A percentile compares a stretch with the other conserved stretches of the same genome.
Conservation (phyloP, 1,140 invertebrate species). For the Euschistus heros region DNA sequence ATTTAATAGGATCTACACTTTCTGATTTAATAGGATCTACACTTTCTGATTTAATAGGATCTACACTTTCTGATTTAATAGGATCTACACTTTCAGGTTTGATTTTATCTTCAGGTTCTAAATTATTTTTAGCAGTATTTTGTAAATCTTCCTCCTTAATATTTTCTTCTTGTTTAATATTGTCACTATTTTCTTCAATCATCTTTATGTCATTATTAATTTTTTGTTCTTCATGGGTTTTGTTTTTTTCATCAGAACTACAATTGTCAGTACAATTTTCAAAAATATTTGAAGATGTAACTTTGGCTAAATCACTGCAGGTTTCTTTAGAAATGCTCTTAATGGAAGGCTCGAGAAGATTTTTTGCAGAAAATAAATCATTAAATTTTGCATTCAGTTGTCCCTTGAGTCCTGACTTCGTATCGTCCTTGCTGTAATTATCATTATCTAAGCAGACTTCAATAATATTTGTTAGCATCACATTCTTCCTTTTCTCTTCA, state of each 20-base stretch:
- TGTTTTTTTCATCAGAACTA: neutral
- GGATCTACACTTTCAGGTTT: neutral
- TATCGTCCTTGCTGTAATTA: neutral
- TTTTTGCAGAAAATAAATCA: constrained; percentile 19
- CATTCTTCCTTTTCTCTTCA: constrained; percentile 3
- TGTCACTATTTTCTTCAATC: constrained; percentile 10
- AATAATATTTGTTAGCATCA: constrained; percentile 18
- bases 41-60: neutral
- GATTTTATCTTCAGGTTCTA: constrained; percentile 26
- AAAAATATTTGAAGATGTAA: neutral
- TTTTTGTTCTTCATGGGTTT: neutral
- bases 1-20: neutral
- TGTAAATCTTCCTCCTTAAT: constrained; percentile 33
- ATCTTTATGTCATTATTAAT: constrained; percentile 4
- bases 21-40: neutral
- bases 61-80: neutral
- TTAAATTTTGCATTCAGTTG: constrained; percentile 6
- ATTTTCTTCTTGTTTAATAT: constrained; percentile 30
- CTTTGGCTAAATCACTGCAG: neutral
- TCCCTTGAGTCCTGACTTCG: constrained; percentile 1
- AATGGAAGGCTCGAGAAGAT: neutral
- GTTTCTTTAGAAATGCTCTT: neutral
- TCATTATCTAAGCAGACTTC: constrained; percentile 19
- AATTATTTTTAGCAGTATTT: constrained; percentile 40
- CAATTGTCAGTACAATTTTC: too few relatives aligned